These are phyloP conservation scores for Portevinia maculata DNA, from an alignment of 2,888 invertebrate species.

Conservation along the genomic window DNA sequence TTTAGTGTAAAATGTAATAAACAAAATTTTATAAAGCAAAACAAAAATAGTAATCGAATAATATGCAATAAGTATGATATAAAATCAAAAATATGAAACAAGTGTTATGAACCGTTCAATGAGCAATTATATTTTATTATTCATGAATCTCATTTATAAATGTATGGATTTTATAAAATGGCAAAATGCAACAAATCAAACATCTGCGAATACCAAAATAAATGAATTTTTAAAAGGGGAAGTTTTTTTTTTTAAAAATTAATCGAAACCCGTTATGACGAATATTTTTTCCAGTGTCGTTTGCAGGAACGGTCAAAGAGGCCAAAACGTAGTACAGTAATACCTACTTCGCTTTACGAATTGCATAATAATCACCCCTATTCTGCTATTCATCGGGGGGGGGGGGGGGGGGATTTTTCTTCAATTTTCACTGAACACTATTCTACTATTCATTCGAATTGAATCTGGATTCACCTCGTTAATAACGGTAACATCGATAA, in stretches of 20 bases:
- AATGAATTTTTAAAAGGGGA: slow-evolving; percentile 15
- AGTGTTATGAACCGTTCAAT: slow-evolving; percentile 21
- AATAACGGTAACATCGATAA: too few relatives aligned
- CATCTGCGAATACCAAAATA: slow-evolving; percentile 24
- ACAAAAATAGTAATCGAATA: slow-evolving; percentile 55
- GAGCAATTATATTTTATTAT: slow-evolving; percentile 69
- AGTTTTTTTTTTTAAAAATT: not conserved
- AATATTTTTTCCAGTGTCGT: too few relatives aligned
- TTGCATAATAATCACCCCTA: too few relatives aligned
- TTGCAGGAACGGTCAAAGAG: too few relatives aligned
- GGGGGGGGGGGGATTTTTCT: too few relatives aligned
- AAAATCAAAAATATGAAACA: not conserved
- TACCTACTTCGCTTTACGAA: too few relatives aligned
- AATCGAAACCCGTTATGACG: too few relatives aligned
- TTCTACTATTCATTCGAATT: too few relatives aligned
- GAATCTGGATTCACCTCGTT: too few relatives aligned
- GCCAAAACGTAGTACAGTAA: too few relatives aligned
- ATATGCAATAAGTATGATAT: slow-evolving; percentile 59
- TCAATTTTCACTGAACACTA: too few relatives aligned
- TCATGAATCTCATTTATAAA: slow-evolving; percentile 45
- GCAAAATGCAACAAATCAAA: slow-evolving; percentile 31
- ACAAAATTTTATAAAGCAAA: slow-evolving; percentile 26
- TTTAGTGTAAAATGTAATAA: slow-evolving; percentile 50
- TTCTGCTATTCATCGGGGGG: too few relatives aligned
- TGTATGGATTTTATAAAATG: slow-evolving; percentile 43